phyloP scores from a whole-genome alignment of 2,113 vertebrate genomes.

The Uropsilus gracilis region DNA sequence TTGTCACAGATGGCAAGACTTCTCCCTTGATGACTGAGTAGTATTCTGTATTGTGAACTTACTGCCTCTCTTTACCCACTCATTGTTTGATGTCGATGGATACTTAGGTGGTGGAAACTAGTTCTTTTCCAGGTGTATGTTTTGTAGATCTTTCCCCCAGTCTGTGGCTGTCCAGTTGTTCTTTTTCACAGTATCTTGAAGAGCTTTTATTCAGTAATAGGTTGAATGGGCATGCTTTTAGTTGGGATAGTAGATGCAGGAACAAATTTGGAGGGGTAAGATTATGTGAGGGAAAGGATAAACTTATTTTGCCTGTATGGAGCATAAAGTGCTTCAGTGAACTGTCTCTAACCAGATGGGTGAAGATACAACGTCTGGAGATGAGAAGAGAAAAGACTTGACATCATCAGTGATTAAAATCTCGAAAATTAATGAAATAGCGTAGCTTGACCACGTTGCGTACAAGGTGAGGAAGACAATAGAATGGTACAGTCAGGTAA shows the following conservation, averaged over 20 bases:
- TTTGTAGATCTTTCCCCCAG: not conserved
- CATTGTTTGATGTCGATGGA: too few relatives aligned
- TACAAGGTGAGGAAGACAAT: not conserved
- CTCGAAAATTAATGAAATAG: not conserved
- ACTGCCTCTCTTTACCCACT: too few relatives aligned
- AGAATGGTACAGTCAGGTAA: fast-evolving
- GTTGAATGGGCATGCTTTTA: not conserved
- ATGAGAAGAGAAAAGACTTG: not conserved
- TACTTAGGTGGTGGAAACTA: not conserved
- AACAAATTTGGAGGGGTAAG: not conserved
- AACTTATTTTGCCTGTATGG: not conserved
- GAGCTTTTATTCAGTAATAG: not conserved
- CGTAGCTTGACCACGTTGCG: not conserved
- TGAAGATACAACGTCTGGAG: not conserved
- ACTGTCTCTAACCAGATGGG: not conserved
- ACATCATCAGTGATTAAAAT: not conserved
- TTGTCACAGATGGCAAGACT: too few relatives aligned
- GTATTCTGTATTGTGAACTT: too few relatives aligned
- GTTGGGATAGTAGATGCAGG: not conserved
- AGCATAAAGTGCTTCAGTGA: not conserved
- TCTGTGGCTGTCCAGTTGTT: not conserved
- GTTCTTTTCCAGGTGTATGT: not conserved
- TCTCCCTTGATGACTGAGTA: too few relatives aligned
- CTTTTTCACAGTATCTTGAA: not conserved
- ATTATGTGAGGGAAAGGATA: not conserved